These are phyloP conservation scores for Gila orcuttii DNA, from an alignment of 2,113 vertebrate genomes.

Conservation along the genomic window DNA sequence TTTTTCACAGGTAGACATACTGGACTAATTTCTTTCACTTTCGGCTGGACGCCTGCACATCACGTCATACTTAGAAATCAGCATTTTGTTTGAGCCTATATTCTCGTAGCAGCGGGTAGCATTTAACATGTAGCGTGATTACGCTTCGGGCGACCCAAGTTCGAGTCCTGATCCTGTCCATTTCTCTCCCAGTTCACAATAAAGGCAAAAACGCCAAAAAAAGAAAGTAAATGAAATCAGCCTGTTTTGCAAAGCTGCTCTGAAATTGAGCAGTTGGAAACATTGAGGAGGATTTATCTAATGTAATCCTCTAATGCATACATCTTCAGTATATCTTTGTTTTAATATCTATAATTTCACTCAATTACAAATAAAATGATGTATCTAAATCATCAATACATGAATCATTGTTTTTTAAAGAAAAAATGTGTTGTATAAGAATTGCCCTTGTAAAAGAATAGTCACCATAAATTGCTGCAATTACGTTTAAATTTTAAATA, in stretches of 20 bases:
- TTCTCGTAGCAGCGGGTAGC: no score
- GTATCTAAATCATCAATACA: neutral
- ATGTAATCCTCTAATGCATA: no score
- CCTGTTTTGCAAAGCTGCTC: neutral
- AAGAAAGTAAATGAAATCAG: neutral
- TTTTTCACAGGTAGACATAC: neutral
- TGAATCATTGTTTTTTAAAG: neutral
- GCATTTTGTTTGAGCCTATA: no score
- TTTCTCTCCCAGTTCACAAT: no score
- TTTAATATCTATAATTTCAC: no score
- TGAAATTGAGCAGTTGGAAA: neutral
- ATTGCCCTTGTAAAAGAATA: neutral
- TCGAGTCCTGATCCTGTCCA: no score
- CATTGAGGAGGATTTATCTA: neutral
- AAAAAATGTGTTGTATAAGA: neutral
- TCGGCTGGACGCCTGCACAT: neutral
- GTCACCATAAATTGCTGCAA: neutral
- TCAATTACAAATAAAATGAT: neutral
- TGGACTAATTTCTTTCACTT: neutral
- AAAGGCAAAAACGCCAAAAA: no score
- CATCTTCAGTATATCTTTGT: no score
- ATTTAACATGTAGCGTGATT: no score
- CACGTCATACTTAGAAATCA: neutral
- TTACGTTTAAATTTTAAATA: neutral
- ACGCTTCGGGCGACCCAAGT: no score